Evolutionary conservation across 2,113 vertebrate species (phyloP).

Genomic region (Scartelaos histophorus): DNA sequence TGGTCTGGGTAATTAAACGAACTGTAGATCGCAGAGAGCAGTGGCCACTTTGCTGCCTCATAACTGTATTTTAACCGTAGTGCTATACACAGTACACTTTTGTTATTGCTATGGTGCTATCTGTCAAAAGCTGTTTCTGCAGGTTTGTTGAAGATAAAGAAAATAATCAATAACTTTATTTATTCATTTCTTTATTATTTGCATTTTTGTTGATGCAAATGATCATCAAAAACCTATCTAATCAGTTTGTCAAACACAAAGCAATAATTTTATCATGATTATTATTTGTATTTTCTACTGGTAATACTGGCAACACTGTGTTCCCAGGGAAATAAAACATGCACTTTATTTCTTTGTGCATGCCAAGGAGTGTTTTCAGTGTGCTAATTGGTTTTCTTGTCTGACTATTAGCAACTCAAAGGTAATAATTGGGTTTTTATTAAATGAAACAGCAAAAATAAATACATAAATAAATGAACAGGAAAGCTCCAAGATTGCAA

Average conservation of each 20-base stretch:
- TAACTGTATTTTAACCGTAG: conserved; percentile 1
- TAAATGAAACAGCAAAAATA: background rate
- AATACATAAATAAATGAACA: background rate
- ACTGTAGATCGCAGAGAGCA: conserved; percentile 9
- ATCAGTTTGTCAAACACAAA: background rate
- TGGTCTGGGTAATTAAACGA: conserved; percentile 46
- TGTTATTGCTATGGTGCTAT: background rate
- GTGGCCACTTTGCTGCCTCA: conserved; percentile 18
- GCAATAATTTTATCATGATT: background rate
- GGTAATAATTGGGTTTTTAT: background rate
- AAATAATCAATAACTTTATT: too few relatives aligned
- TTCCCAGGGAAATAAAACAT: background rate
- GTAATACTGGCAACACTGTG: background rate
- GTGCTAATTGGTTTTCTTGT: background rate
- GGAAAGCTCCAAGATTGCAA: too few relatives aligned
- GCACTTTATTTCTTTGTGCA: background rate
- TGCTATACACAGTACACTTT: background rate
- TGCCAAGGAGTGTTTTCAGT: background rate
- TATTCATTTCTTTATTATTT: too few relatives aligned
- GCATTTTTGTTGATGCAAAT: too few relatives aligned
- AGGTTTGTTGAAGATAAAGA: background rate
- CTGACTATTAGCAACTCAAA: background rate
- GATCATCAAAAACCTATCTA: background rate
- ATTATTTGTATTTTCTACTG: background rate
- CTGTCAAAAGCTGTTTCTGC: background rate